phyloP scores from a whole-genome alignment of 2,113 vertebrate species.

The Prolemur simus region DNA sequence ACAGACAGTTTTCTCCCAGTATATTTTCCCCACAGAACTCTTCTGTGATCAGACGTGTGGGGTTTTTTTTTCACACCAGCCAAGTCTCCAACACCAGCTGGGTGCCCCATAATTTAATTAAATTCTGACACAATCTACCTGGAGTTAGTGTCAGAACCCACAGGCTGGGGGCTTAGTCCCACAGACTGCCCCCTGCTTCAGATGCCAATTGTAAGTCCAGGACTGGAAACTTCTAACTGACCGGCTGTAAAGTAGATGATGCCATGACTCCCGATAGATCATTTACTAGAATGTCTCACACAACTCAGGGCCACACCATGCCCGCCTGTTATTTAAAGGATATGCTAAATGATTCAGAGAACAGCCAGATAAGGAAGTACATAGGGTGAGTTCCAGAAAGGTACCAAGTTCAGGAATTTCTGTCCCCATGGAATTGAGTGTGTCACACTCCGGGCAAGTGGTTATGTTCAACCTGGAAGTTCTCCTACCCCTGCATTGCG shows the following conservation, averaged over 20 bases:
- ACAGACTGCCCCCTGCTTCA: neutral
- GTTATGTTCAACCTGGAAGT: neutral
- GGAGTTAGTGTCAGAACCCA: neutral
- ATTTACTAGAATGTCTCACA: neutral
- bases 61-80: neutral
- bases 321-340: neutral
- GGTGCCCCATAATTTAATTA: neutral
- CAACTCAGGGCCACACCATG: neutral
- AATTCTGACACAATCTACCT: neutral
- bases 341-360: neutral
- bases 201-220: neutral
- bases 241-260: neutral
- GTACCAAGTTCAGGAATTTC: neutral
- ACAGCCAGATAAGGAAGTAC: neutral
- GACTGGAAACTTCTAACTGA: neutral
- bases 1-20: neutral
- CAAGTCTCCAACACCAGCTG: neutral
- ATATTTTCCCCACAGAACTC: neutral
- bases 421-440: neutral
- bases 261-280: neutral
- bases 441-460: too few species aligned
- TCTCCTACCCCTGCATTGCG: too few species aligned
- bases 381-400: neutral
- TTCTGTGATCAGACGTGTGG: too few species aligned
- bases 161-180: neutral